Percentiles rank a stretch among this genome's conserved stretches.
phyloP scores from a whole-genome alignment of 2,888 invertebrate genomes.

The Rapana venosa region DNA sequence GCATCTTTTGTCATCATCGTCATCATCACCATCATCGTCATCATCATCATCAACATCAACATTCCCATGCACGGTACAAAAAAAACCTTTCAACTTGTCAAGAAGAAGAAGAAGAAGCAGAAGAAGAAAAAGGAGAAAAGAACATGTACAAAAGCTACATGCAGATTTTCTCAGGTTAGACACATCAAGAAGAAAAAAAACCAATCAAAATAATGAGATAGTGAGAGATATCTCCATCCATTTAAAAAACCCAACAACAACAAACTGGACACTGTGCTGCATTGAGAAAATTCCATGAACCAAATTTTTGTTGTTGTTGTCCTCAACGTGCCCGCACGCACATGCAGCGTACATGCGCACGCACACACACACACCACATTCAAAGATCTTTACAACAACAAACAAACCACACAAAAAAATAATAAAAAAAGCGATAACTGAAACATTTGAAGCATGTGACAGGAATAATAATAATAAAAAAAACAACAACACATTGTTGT shows the following conservation, averaged over 20 bases:
- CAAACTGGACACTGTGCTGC: conserved; percentile 24
- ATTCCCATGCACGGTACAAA: neutral
- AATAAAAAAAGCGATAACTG: neutral
- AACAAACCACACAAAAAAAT: neutral
- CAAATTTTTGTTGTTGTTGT: neutral
- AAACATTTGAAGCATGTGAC: conserved; percentile 21
- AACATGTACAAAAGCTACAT: conserved; percentile 24
- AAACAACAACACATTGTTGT: neutral
- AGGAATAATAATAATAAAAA: neutral
- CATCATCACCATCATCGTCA: neutral
- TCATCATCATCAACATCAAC: neutral
- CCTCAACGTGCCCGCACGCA: neutral
- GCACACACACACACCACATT: neutral
- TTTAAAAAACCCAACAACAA: too few relatives aligned
- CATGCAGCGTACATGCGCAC: neutral
- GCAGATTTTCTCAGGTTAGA: conserved; percentile 6
- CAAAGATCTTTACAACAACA: neutral
- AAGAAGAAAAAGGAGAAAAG: neutral
- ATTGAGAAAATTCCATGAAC: conserved; percentile 2
- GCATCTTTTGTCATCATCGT: conserved; percentile 22
- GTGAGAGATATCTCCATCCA: neutral
- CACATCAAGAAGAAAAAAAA: neutral
- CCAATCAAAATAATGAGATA: neutral
- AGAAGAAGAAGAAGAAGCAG: conserved; percentile 17
- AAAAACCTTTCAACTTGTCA: conserved; percentile 11